These are phyloP conservation scores for Schlechtendalia chinensis DNA, from an alignment of 1,140 invertebrate species.

Conservation along the genomic window DNA sequence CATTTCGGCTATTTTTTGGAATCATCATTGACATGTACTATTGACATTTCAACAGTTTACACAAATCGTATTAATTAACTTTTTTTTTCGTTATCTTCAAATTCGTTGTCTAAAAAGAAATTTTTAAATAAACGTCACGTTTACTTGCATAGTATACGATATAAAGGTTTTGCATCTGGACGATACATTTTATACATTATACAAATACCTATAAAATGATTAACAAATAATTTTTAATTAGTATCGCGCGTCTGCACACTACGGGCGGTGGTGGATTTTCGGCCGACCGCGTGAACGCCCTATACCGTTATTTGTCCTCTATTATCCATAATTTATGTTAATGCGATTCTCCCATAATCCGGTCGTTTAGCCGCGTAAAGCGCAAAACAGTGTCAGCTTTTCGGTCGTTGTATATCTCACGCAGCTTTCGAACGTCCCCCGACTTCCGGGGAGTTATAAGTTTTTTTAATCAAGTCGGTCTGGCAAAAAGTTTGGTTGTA, in stretches of 20 bases:
- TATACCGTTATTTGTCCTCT: neutral
- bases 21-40: too few species aligned
- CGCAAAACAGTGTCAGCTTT: conserved; percentile 10
- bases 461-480: conserved; percentile 32
- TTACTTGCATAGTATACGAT: too few species aligned
- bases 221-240: conserved; percentile 14
- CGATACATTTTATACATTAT: too few species aligned
- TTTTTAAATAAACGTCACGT: too few species aligned
- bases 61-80: too few species aligned
- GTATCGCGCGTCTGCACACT: neutral
- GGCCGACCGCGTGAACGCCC: neutral
- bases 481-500: conserved; percentile 4
- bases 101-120: too few species aligned
- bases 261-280: neutral
- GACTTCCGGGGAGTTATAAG: neutral
- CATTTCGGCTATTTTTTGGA: too few species aligned
- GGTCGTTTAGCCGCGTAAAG: conserved; percentile 27
- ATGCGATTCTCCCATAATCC: conserved; percentile 27
- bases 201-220: neutral
- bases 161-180: too few species aligned
- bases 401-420: neutral
- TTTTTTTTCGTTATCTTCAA: too few species aligned
- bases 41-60: too few species aligned
- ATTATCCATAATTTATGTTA: conserved; percentile 33
- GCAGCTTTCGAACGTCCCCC: neutral